phyloP scores from a whole-genome alignment of 2,113 vertebrate species.

The Pteropus alecto region DNA sequence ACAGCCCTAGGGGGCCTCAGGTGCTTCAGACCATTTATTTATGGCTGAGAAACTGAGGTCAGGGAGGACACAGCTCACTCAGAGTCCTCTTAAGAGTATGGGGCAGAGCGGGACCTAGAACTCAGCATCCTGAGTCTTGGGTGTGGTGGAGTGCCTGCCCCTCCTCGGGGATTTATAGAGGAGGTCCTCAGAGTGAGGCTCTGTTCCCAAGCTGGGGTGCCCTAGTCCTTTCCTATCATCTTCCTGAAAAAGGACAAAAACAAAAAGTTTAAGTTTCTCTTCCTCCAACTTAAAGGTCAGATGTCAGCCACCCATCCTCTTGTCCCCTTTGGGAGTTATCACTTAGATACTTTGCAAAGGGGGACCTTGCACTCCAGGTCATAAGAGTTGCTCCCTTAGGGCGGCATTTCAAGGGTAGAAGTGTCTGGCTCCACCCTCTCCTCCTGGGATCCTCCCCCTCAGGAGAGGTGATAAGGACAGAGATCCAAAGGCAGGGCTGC shows the following conservation, averaged over 20 bases:
- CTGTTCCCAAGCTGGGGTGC: not conserved
- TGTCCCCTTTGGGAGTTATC: not conserved
- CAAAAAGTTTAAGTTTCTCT: not conserved
- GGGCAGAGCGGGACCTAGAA: not conserved
- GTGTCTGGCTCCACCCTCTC: not conserved
- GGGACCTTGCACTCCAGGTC: not conserved
- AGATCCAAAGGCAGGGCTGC: not conserved
- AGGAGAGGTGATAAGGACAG: not conserved
- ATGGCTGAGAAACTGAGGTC: not conserved
- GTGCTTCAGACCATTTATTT: not conserved
- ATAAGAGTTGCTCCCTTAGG: not conserved
- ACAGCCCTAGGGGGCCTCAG: not conserved
- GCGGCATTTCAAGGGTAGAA: not conserved
- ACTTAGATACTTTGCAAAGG: not conserved
- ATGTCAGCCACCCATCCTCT: not conserved
- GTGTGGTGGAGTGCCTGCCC: not conserved
- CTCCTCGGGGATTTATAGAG: not conserved
- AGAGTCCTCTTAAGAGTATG: not conserved
- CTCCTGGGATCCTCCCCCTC: not conserved
- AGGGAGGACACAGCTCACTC: not conserved
- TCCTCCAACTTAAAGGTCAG: not conserved
- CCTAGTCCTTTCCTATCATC: not conserved
- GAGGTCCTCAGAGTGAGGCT: not conserved
- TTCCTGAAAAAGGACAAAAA: not conserved
- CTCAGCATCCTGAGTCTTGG: not conserved